A percentile compares a stretch with the other conserved stretches of the same genome.
Conservation (phyloP, 2,113 vertebrate genomes). For the Aviceda subcristata region DNA sequence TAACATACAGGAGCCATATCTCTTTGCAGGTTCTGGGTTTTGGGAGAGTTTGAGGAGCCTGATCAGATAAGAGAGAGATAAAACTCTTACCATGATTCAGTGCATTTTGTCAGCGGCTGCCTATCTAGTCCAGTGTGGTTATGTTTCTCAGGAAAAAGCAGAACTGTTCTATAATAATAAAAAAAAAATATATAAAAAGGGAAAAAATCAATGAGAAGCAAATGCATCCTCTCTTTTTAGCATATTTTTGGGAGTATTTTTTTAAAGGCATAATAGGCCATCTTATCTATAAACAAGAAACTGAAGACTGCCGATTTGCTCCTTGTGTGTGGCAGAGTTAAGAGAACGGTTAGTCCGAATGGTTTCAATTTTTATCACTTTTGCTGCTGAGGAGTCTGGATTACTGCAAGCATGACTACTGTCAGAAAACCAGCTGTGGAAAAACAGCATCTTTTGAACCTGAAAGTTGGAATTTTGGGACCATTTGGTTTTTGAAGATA, state of each 20-base stretch:
- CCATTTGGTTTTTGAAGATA: not conserved
- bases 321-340: not conserved
- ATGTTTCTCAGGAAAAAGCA: not conserved
- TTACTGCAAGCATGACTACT: not conserved
- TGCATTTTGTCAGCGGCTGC: not conserved
- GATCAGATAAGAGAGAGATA: slow-evolving; percentile 13
- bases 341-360: not conserved
- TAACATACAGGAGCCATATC: not conserved
- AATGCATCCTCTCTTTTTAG: not conserved
- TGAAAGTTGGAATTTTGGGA: not conserved
- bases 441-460: not conserved
- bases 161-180: not conserved
- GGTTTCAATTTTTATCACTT: not conserved
- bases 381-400: not conserved
- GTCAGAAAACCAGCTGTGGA: not conserved
- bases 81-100: not conserved
- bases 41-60: not conserved
- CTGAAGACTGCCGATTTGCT: not conserved
- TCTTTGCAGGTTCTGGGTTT: not conserved
- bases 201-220: not conserved
- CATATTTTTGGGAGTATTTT: not conserved
- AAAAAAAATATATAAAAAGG: not conserved
- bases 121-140: not conserved
- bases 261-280: not conserved
- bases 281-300: not conserved